Evolutionary conservation across 2,888 invertebrate genomes (phyloP).

Genomic region (Rugalucina vietnamica): DNA sequence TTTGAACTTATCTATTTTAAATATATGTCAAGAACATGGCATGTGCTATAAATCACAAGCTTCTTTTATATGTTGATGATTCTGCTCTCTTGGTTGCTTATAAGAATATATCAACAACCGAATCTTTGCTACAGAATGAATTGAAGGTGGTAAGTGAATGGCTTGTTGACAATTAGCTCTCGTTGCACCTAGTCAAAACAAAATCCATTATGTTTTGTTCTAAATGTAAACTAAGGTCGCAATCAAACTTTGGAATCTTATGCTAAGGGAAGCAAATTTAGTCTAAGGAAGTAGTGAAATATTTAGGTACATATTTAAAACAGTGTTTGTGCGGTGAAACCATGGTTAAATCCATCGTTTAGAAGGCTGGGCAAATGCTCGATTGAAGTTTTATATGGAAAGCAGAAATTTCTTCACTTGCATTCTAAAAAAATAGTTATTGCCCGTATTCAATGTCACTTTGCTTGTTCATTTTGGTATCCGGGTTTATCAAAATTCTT

Average conservation of each 20-base stretch:
- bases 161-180: not conserved
- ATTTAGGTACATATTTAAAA: not conserved
- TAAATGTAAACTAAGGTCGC: not conserved
- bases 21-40: not conserved
- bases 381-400: not conserved
- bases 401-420: not conserved
- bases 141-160: not conserved
- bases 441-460: not conserved
- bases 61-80: not conserved
- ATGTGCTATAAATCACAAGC: not conserved
- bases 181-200: not conserved
- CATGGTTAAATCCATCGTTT: not conserved
- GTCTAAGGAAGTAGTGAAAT: not conserved
- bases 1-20: not conserved
- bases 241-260: not conserved
- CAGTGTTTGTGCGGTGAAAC: not conserved
- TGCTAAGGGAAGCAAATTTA: not conserved
- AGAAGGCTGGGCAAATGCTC: not conserved
- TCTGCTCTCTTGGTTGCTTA: not conserved
- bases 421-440: not conserved
- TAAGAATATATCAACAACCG: not conserved
- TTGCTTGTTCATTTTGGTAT: not conserved
- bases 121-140: not conserved
- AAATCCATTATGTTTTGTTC: not conserved
- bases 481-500: not conserved